Evolutionary conservation across 2,113 vertebrate species (phyloP), one percentile per base, ranked within the genome.

Genomic region (Agelaius tricolor): DNA sequence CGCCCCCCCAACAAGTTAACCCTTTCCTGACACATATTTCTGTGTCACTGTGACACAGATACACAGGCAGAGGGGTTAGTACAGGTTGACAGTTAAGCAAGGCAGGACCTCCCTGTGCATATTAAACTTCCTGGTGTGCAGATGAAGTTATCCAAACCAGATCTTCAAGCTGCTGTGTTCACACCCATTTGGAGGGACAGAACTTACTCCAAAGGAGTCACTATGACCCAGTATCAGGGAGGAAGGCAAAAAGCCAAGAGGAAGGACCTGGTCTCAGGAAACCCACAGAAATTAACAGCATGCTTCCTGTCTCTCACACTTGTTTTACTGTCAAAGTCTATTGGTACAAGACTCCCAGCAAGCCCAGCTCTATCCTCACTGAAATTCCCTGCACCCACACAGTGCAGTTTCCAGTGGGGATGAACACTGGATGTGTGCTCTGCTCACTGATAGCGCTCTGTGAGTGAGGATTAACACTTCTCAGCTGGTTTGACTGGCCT

Each of bases 1-100:
- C 0, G 26, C 47, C 39, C 44, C 20, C 39, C 11, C 47, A 33
- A 15, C 68, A 65, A 61, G 77, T 97, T 97, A 97, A 98, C 97
- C 58, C 96, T 90, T 97, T 94, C 82, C 51, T 65, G 61, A 24
- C 88, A 57, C 14, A 1, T 37, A 39, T 8, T 61, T 35, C 26
- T 68, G 46, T 69, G 52, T 31, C 37, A 7, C 41, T 23, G 49
- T 67, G 62, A 28, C 57, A 62, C 43, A 61, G 68, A 17, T 14
- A 22, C 16, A 26, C 5, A 23, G 30, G n/a, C 37, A 67, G 44
- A 21, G 13, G 8, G 11, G 8, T 69, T 43, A 62, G n/a, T 30
- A 22, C 27, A 37, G 22, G 41, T 12, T 33, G 26, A 30, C 24
- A 72, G 13, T 41, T 11, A 71, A 84, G 37, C 83, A 55, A 78